These are phyloP conservation scores for Diplolepis rosae DNA, from an alignment of 2,888 invertebrate species.

Conservation along the genomic window DNA sequence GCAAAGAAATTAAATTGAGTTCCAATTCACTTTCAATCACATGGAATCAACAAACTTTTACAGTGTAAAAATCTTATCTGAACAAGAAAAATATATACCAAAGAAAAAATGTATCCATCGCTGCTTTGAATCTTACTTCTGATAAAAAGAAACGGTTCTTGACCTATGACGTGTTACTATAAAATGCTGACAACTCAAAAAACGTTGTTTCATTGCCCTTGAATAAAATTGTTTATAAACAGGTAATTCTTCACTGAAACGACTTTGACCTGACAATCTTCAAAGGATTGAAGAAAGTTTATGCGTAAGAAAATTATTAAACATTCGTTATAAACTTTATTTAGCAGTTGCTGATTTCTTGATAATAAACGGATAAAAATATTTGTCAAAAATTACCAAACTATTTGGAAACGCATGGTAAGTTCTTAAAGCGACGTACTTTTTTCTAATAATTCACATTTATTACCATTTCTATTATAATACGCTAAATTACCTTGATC, in stretches of 20 bases:
- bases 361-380: too few species aligned
- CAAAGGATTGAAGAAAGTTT: conserved; percentile 24
- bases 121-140: not conserved
- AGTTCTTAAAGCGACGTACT: too few species aligned
- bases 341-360: too few species aligned
- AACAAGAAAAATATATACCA: not conserved
- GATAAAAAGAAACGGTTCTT: not conserved
- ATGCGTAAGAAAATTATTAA: not conserved
- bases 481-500: too few species aligned
- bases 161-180: not conserved
- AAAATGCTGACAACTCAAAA: not conserved
- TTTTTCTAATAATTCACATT: too few species aligned
- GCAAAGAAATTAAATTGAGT: not conserved
- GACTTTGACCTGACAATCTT: not conserved
- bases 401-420: too few species aligned
- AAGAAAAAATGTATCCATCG: not conserved
- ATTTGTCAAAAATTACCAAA: too few species aligned
- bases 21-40: too few species aligned
- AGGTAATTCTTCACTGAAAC: not conserved
- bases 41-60: not conserved
- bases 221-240: not conserved
- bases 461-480: too few species aligned
- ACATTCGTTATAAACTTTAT: too few species aligned
- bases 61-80: not conserved
- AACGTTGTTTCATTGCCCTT: not conserved